phyloP scores from a whole-genome alignment of 2,797 vertebrate species.

The Cottoperca gobio region DNA sequence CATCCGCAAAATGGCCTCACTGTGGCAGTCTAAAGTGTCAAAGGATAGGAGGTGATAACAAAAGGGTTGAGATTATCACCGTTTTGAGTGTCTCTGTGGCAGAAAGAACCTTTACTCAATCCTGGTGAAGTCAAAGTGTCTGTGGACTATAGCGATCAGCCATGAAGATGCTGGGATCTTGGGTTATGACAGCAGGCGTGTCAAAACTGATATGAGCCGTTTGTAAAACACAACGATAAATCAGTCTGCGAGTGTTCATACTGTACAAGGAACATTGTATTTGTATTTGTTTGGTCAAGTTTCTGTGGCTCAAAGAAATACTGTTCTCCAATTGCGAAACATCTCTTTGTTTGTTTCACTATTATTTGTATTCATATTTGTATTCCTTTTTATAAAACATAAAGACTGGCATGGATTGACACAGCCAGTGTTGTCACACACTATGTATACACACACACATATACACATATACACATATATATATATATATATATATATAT shows the following conservation, averaged over 20 bases:
- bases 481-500: too few species aligned
- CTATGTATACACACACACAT: too few species aligned
- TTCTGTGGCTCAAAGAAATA: neutral
- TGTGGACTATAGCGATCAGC: slow-evolving; percentile 16
- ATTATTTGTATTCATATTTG: neutral
- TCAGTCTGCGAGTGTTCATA: neutral
- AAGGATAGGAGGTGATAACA: neutral
- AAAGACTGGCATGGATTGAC: neutral
- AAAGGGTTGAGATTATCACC: slow-evolving; percentile 12
- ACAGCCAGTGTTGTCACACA: neutral
- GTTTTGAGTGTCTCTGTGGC: slow-evolving; percentile 14
- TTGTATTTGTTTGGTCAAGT: neutral
- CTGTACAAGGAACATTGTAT: neutral
- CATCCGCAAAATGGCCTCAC: neutral
- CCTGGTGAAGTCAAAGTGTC: neutral
- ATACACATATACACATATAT: too few species aligned
- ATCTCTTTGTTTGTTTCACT: neutral
- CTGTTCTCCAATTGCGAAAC: slow-evolving; percentile 1
- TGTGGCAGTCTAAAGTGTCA: neutral
- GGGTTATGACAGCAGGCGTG: neutral
- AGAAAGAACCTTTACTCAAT: slow-evolving; percentile 3
- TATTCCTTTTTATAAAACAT: neutral
- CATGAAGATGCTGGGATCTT: slow-evolving; percentile 6
- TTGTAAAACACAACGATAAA: neutral
- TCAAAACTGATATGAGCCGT: neutral